phyloP scores from a whole-genome alignment of 1,140 invertebrate genomes.

The Bombus confusus region DNA sequence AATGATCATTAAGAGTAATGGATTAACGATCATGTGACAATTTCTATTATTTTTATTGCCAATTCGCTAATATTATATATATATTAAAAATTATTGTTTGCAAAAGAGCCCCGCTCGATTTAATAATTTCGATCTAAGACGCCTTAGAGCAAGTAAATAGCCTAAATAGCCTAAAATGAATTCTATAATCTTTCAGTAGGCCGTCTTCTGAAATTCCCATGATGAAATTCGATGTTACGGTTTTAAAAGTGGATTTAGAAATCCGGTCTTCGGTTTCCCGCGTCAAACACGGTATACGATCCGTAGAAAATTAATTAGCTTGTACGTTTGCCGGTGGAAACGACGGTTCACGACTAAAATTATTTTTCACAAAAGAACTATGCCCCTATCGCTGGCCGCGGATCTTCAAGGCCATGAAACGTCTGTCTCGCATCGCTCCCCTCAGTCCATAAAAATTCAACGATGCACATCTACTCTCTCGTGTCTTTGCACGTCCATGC shows the following conservation, averaged over 20 bases:
- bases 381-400: slow-evolving; percentile 47
- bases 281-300: slow-evolving; percentile 30
- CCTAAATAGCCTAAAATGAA: background rate
- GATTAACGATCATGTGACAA: too few species aligned
- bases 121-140: too few species aligned
- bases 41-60: too few species aligned
- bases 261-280: background rate
- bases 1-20: too few species aligned
- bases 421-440: slow-evolving; percentile 58
- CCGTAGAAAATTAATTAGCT: slow-evolving; percentile 49
- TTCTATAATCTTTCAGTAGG: background rate
- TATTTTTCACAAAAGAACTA: slow-evolving; percentile 56
- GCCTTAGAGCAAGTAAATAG: too few species aligned
- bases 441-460: slow-evolving; percentile 57
- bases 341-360: slow-evolving; percentile 48
- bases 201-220: background rate
- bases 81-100: background rate
- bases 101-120: background rate
- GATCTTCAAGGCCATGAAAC: slow-evolving; percentile 58
- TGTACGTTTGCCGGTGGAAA: slow-evolving; percentile 19
- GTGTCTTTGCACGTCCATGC: slow-evolving; percentile 8
- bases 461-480: slow-evolving; percentile 51
- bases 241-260: slow-evolving; percentile 36
- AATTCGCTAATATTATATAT: background rate
- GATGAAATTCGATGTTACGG: slow-evolving; percentile 5